Evolutionary conservation across 1,140 invertebrate genomes (phyloP), one percentile per base, ranked within the genome.

Genomic region (Hyphantria cunea): DNA sequence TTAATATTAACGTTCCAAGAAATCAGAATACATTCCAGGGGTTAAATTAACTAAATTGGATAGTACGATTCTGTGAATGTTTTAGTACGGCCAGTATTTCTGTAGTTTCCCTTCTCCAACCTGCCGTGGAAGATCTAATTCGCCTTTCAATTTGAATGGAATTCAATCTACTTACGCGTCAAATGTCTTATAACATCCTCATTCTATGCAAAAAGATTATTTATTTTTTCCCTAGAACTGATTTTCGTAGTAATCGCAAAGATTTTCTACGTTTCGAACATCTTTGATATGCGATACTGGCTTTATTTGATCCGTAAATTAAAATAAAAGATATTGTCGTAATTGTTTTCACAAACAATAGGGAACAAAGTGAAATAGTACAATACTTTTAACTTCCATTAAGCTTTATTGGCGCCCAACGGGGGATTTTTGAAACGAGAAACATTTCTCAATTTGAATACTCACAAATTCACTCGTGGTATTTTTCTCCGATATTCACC

Each of bases 121-220:
- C 51, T 69, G 71, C 68, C 56, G 44, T 67, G 60, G 64, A 68
- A 65, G 78, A 83, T 85, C 77, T 80, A 76, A 82, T 85, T 85
- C 74, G 66, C 71, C 68, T 64, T 72, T 71, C 76, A 78, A 82
- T 84, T 82, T 81, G 66, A 61, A 69, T 69, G 59, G 69, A 78
- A 83, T 83, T 78, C 68, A 80, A 80, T 85, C 76, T 76, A 65
- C 66, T 68, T 74, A 68, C 80, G 74, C 82, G 75, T 82, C 80
- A 78, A 82, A 78, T 79, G 74, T 74, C 73, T 82, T 74, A 78
- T 68, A 69, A 75, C 73, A 78, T 80, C 76, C 66, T 69, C 76
- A 76, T 80, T 76, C 78, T 68, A 76, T 66, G 67, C 68, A 74
- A 77, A 78, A 48, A 65, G 52, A 39, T 71, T 64, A 49, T 59